Base-by-base conservation (phyloP, 2,888 invertebrate genomes). In the Mimas tiliae region DNA sequence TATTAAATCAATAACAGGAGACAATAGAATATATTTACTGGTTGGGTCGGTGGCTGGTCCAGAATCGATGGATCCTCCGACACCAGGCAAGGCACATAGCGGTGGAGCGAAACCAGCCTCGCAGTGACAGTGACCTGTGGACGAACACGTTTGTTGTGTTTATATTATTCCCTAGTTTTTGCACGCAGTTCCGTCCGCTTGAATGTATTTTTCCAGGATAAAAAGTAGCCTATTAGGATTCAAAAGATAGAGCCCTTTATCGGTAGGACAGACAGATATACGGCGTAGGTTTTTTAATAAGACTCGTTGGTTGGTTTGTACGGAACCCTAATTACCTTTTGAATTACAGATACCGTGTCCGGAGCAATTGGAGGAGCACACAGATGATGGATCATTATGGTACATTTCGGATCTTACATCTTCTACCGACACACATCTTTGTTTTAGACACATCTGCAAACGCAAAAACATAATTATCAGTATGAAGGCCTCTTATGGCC, bases 281-380 rank as follows among this genome's bases (percentile, higher is more conserved):
- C n/a, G n/a, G n/a, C n/a, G n/a, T n/a, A n/a, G n/a, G n/a, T n/a
- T n/a, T n/a, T n/a, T n/a, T n/a, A n/a, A n/a, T n/a, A n/a, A n/a
- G n/a, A n/a, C n/a, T n/a, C n/a, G n/a, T n/a, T n/a, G n/a, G n/a
- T n/a, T n/a, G n/a, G n/a, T n/a, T n/a, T n/a, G n/a, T n/a, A n/a
- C n/a, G n/a, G n/a, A n/a, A n/a, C n/a, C n/a, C n/a, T n/a, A n/a
- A n/a, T n/a, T 72, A 94, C 94, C 94, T 76, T 87, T 83, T 67
- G 95, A 96, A 82, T 99, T 99, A 88, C 99, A 99, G 42, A 97
- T 95, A 0, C 98, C 98, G 76, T 97, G 96, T 1, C 96, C 96
- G 73, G 96, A 96, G 80, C 98, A 98, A 81, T 97, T 95, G 64
- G 96, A 95, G 0, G 96, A 96, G 80, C 98, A 98, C 2, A 94